Percentiles rank a stretch among this genome's conserved stretches.
Conservation (phyloP, 2,888 invertebrate genomes). For the Carpatolechia fugitivella region DNA sequence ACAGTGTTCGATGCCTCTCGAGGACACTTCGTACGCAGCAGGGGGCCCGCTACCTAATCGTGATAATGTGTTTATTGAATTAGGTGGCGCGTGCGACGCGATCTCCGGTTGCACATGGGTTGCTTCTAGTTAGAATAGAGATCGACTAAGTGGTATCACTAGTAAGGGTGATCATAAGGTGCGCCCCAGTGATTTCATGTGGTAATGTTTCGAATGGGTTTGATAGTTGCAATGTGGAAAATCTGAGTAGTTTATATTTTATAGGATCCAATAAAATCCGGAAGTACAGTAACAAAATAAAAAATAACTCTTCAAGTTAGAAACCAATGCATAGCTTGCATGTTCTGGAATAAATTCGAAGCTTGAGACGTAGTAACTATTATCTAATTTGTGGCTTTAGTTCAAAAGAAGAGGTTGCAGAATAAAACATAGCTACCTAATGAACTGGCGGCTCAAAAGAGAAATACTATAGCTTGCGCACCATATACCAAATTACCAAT, state of each 20-base stretch:
- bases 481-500: neutral
- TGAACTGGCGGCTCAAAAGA: no score
- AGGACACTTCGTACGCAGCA: slow-evolving; percentile 28
- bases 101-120: slow-evolving; percentile 49
- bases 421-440: no score
- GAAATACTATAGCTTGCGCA: no score
- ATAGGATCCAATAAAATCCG: neutral
- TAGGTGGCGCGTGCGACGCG: slow-evolving; percentile 71
- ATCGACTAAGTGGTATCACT: slow-evolving; percentile 44
- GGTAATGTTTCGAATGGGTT: neutral
- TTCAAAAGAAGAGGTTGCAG: no score
- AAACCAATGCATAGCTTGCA: no score
- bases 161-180: slow-evolving; percentile 37
- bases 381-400: no score
- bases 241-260: neutral
- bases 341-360: no score
- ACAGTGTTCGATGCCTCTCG: neutral
- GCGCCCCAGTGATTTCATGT: slow-evolving; percentile 27
- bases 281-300: neutral
- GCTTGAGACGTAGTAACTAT: no score
- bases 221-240: slow-evolving; percentile 4
- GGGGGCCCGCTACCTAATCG: slow-evolving; percentile 70
- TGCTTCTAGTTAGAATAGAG: slow-evolving; percentile 31
- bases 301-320: neutral
- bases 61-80: slow-evolving; percentile 79